These are phyloP conservation scores for Lagorchestes hirsutus DNA, from an alignment of 2,797 vertebrate genomes.

Conservation along the genomic window DNA sequence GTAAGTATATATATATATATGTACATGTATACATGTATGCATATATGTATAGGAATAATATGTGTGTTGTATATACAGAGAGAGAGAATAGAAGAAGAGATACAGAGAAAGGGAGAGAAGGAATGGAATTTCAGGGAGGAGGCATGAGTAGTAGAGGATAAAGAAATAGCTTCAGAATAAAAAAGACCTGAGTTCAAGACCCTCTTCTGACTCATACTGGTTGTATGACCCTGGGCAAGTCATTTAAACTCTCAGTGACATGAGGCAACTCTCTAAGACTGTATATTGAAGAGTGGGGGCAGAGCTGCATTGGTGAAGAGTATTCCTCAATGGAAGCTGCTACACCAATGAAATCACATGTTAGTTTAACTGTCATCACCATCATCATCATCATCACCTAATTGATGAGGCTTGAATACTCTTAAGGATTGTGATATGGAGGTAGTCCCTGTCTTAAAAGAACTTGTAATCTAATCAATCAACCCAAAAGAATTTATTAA, in stretches of 20 bases:
- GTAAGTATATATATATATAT: background rate
- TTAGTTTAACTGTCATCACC: background rate
- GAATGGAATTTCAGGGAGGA: conserved; percentile 14
- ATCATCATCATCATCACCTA: background rate
- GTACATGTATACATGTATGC: background rate
- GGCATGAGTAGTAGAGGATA: background rate
- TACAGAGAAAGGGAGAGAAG: background rate
- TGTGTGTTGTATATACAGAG: too few species aligned
- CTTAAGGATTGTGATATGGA: background rate
- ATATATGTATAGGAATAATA: too few species aligned
- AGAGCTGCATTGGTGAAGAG: background rate
- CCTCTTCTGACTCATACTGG: background rate
- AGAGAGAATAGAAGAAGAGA: background rate
- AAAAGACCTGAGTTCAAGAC: background rate
- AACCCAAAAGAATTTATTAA: background rate
- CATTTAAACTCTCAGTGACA: background rate
- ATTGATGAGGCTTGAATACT: background rate
- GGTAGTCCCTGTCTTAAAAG: background rate
- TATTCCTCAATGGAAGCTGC: background rate
- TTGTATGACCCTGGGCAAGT: background rate
- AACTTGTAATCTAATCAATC: background rate
- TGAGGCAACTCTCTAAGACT: background rate
- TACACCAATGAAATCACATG: background rate
- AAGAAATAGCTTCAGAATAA: background rate
- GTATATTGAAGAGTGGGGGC: background rate